phyloP scores from a whole-genome alignment of 92 coral and sea anemone genomes.

The Desmophyllum pertusum region DNA sequence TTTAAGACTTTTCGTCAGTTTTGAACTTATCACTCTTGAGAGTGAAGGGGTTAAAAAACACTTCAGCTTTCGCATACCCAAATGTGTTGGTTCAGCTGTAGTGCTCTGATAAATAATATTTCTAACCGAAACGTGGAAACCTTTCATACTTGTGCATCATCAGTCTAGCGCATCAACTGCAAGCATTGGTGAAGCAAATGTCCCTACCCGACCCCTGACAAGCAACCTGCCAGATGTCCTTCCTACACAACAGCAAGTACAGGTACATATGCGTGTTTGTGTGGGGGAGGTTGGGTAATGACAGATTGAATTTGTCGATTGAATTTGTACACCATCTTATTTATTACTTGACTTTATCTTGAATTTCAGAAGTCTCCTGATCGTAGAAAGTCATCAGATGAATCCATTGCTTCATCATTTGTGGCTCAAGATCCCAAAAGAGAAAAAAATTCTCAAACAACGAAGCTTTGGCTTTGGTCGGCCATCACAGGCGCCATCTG shows the following conservation, averaged over 20 bases:
- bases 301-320: neutral
- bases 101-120: too few species aligned
- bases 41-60: too few species aligned
- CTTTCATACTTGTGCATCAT: neutral
- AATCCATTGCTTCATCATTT: slow-evolving; percentile 94
- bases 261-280: slow-evolving; percentile 42
- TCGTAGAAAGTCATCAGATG: slow-evolving; percentile 89
- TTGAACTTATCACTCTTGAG: too few species aligned
- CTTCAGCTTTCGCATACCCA: too few species aligned
- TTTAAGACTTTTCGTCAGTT: too few species aligned
- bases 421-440: slow-evolving; percentile 79
- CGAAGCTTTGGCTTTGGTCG: slow-evolving; percentile 93
- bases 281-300: neutral
- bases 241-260: slow-evolving; percentile 73
- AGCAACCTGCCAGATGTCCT: slow-evolving; percentile 92
- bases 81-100: too few species aligned
- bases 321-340: neutral
- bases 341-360: neutral
- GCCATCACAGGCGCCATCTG: slow-evolving; percentile 88
- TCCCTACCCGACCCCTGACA: slow-evolving; percentile 75
- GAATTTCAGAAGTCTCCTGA: slow-evolving; percentile 51
- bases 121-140: too few species aligned
- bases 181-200: slow-evolving; percentile 82
- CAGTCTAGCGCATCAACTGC: slow-evolving; percentile 97
- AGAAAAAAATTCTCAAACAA: slow-evolving; percentile 81